A percentile compares a stretch with the other conserved stretches of the same genome.
Evolutionary conservation across 2,113 vertebrate genomes (phyloP).

Genomic region (Chitala chitala): DNA sequence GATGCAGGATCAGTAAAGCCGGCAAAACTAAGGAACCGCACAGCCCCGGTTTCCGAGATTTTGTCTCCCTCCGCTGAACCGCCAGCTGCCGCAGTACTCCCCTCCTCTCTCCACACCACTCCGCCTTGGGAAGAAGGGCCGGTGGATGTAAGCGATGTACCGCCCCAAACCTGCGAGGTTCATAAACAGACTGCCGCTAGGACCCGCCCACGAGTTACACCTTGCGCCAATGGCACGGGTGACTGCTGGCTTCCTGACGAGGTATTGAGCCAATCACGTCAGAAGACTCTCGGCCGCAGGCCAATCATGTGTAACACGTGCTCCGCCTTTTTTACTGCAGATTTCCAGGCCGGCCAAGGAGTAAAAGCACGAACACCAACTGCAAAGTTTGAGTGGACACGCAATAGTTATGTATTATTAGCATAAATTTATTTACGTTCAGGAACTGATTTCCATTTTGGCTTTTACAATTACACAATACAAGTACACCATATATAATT

Average conservation of each 20-base stretch:
- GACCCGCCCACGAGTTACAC: constrained; percentile 32
- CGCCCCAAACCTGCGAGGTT: constrained; percentile 36
- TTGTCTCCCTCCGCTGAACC: constrained; percentile 54
- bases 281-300: not conserved
- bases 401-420: constrained; percentile 22
- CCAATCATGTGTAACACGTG: constrained; percentile 50
- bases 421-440: not conserved
- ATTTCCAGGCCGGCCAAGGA: constrained; percentile 54
- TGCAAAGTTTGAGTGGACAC: constrained; percentile 51
- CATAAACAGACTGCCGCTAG: not conserved
- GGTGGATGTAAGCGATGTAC: constrained; percentile 39
- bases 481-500: not conserved
- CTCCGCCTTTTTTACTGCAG: constrained; percentile 71
- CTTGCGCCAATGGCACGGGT: constrained; percentile 43
- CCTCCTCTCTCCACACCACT: constrained; percentile 42
- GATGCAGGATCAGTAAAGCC: constrained; percentile 55
- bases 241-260: constrained; percentile 37
- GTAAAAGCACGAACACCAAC: constrained; percentile 41
- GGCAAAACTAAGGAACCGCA: constrained; percentile 51
- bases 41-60: constrained; percentile 37
- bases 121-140: constrained; percentile 54
- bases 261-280: constrained; percentile 39
- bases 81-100: constrained; percentile 56
- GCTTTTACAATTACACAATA: not conserved
- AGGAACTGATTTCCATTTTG: not conserved